Conservation (phyloP, 2,113 vertebrate species). For the Gorilla gorilla region DNA sequence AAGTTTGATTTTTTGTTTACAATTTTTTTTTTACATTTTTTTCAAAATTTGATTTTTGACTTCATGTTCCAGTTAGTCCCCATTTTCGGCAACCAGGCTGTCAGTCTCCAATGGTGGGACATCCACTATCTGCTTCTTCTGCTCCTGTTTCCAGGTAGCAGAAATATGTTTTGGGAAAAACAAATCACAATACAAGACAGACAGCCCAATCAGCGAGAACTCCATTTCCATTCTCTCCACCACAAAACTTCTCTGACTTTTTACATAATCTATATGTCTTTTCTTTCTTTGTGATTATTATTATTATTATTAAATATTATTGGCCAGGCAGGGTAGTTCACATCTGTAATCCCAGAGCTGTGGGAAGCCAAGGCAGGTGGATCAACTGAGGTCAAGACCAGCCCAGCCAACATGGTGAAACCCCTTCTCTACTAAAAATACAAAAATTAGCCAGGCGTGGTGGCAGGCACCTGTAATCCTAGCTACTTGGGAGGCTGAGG, state of each 20-base stretch:
- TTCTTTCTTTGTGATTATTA: neutral
- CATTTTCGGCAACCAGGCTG: neutral
- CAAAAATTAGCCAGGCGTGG: too few relatives aligned
- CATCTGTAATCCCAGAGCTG: too few relatives aligned
- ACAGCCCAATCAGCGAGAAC: neutral
- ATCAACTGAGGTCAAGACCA: too few relatives aligned
- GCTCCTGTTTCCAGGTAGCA: neutral
- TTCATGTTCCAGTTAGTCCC: neutral
- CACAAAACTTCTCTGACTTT: neutral
- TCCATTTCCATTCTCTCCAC: neutral
- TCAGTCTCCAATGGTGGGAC: neutral
- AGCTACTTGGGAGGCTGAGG: too few relatives aligned
- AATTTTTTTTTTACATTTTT: neutral
- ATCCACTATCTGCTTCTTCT: neutral
- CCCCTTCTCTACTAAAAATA: too few relatives aligned
- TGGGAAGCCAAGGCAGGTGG: too few relatives aligned
- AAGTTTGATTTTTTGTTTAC: neutral
- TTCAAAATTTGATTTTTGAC: conserved; percentile 21
- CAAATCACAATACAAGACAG: neutral
- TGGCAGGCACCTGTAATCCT: too few relatives aligned
- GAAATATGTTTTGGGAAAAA: neutral
- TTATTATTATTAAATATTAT: neutral
- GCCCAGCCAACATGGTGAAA: too few relatives aligned
- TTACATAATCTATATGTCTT: neutral
- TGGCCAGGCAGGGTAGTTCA: too few relatives aligned